Conservation (phyloP, 2,888 invertebrate species). For the Imbricaverruca yamaguchii region DNA sequence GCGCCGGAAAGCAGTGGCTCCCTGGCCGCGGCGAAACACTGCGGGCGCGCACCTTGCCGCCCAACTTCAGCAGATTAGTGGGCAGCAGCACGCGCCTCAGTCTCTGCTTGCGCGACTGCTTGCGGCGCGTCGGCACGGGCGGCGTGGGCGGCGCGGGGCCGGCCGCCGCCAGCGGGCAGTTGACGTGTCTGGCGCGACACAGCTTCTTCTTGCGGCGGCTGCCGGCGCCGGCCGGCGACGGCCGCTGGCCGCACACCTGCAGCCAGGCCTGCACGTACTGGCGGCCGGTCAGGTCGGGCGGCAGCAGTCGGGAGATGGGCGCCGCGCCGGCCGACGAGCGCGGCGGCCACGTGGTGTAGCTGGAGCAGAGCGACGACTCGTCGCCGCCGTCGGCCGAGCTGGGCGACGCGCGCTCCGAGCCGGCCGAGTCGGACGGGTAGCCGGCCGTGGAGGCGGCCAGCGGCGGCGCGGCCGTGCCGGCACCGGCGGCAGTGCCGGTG, state of each 20-base stretch:
- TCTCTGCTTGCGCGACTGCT: neutral
- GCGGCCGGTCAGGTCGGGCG: constrained; percentile 29
- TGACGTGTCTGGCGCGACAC: neutral
- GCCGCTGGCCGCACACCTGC: constrained; percentile 23
- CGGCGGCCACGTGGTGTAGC: constrained; percentile 32
- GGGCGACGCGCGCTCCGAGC: constrained; percentile 28
- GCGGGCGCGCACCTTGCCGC: neutral
- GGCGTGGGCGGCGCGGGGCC: neutral
- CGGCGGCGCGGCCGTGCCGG: neutral
- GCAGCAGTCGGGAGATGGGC: constrained; percentile 27
- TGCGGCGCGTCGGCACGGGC: neutral
- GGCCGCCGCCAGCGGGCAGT: neutral
- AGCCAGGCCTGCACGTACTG: constrained; percentile 32
- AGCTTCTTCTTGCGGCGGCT: neutral
- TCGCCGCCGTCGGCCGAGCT: constrained; percentile 26
- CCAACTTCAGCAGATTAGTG: neutral
- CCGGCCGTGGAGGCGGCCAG: constrained; percentile 27
- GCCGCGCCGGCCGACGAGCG: constrained; percentile 28
- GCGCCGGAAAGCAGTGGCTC: neutral
- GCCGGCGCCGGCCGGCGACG: neutral
- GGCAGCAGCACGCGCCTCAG: neutral
- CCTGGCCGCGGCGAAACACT: neutral
- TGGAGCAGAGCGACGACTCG: constrained; percentile 29
- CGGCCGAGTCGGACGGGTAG: constrained; percentile 31
- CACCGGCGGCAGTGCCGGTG: neutral